Evolutionary conservation across 2,797 vertebrate species (phyloP).

Genomic region (Chelonia mydas): DNA sequence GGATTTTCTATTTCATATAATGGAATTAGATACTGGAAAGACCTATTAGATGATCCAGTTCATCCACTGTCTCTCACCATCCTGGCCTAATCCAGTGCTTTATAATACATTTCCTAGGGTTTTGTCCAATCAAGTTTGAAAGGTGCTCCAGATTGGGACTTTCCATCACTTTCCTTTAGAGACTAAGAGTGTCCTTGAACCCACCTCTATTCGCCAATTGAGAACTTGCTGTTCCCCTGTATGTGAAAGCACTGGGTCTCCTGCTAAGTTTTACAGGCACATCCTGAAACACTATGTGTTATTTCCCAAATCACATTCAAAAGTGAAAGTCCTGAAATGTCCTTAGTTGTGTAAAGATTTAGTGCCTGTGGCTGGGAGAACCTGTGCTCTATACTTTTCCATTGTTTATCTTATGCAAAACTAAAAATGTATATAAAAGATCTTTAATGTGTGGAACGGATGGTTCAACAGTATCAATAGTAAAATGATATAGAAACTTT

Average conservation of each 20-base stretch:
- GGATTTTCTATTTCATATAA: neutral
- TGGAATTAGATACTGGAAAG: neutral
- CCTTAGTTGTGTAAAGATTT: neutral
- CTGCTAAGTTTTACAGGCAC: neutral
- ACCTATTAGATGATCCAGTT: neutral
- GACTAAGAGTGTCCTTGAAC: neutral
- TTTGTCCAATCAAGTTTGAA: neutral
- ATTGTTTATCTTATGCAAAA: slow-evolving; percentile 43
- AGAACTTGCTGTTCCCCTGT: neutral
- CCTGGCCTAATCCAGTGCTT: neutral
- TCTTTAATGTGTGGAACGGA: slow-evolving; percentile 16
- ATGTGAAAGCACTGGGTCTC: neutral
- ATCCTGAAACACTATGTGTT: neutral
- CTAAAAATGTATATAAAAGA: slow-evolving; percentile 49
- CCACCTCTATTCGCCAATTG: too few relatives aligned
- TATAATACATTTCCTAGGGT: neutral
- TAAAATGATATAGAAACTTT: neutral
- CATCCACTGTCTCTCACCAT: neutral
- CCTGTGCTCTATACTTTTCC: slow-evolving; percentile 52
- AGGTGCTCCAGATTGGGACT: neutral
- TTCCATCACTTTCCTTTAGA: neutral
- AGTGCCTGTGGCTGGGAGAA: neutral
- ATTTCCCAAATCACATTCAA: neutral
- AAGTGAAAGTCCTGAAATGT: slow-evolving; percentile 23
- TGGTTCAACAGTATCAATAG: neutral